Evolutionary conservation across 53 echinoderm and acorn worm species (phyloP).

Genomic region (Hippasteria phrygiana): DNA sequence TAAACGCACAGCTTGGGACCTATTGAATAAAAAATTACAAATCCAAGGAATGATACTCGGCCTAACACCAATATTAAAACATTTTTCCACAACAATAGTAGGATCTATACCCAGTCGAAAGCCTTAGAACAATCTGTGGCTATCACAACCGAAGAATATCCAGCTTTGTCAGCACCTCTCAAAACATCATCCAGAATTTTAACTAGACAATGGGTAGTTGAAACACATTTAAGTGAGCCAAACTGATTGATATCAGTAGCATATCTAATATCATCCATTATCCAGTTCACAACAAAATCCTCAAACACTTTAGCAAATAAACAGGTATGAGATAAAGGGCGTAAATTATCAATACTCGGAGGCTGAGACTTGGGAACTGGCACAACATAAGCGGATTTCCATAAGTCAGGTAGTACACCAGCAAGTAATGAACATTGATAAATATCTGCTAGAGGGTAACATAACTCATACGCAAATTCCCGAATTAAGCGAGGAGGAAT

Average conservation of each 20-base stretch:
- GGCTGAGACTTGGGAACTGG: conserved; percentile 6
- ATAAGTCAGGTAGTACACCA: conserved; percentile 17
- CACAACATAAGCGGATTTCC: conserved; percentile 13
- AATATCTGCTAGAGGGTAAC: background rate
- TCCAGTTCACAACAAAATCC: too few relatives aligned
- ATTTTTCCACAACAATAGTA: conserved; percentile 20
- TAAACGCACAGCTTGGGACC: conserved; percentile 5
- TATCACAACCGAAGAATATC: background rate
- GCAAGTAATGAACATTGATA: background rate
- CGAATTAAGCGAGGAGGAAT: background rate
- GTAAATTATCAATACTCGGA: conserved; percentile 15
- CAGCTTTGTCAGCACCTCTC: background rate
- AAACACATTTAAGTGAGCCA: conserved; percentile 34
- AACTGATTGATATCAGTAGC: conserved; percentile 16
- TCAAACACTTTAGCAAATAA: conserved; percentile 36
- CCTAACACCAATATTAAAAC: conserved; percentile 22
- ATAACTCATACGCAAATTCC: background rate
- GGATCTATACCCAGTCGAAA: background rate
- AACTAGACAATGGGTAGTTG: conserved; percentile 27
- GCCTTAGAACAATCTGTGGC: conserved; percentile 27
- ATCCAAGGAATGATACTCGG: conserved; percentile 30
- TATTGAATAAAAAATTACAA: conserved; percentile 10
- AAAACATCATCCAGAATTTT: conserved; percentile 20
- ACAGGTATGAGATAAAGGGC: conserved; percentile 27
- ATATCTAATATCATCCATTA: background rate